phyloP scores from a whole-genome alignment of 2,888 invertebrate species.

The Caenorhabditis sulstoni region DNA sequence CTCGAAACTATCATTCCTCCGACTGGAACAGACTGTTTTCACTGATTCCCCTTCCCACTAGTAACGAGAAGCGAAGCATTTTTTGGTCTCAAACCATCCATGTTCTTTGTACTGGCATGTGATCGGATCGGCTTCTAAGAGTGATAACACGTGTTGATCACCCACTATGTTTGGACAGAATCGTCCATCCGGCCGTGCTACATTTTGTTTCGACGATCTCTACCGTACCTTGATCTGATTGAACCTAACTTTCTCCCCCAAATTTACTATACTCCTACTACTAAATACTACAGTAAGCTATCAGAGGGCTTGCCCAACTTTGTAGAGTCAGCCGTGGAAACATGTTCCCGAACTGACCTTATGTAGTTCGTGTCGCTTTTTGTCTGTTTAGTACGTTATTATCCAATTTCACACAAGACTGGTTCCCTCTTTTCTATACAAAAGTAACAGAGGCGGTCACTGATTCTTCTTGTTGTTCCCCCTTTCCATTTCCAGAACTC shows the following conservation, averaged over 20 bases:
- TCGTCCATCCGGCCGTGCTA: background rate
- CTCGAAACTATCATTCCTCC: constrained; percentile 9
- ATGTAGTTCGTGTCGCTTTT: constrained; percentile 10
- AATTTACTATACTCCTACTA: background rate
- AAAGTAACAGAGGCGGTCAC: constrained; percentile 16
- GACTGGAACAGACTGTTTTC: no score
- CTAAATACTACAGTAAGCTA: background rate
- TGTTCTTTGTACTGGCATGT: constrained; percentile 20
- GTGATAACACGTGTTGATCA: constrained; percentile 20
- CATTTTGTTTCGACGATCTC: constrained; percentile 14
- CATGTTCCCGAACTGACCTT: constrained; percentile 3
- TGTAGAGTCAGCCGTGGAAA: no score
- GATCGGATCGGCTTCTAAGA: constrained; percentile 6
- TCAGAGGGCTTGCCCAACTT: background rate
- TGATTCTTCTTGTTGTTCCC: constrained; percentile 11
- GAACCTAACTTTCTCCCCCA: background rate
- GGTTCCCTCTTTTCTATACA: constrained; percentile 20
- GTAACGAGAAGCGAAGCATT: background rate
- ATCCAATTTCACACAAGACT: constrained; percentile 48
- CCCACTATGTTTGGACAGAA: no score
- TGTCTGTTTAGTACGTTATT: constrained; percentile 30
- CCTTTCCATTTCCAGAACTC: constrained; percentile 13
- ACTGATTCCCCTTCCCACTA: no score
- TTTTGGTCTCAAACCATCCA: constrained; percentile 5
- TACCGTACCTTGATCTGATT: background rate